Evolutionary conservation across 2,888 invertebrate genomes (phyloP).

Genomic region (Caenorhabditis uteleia): DNA sequence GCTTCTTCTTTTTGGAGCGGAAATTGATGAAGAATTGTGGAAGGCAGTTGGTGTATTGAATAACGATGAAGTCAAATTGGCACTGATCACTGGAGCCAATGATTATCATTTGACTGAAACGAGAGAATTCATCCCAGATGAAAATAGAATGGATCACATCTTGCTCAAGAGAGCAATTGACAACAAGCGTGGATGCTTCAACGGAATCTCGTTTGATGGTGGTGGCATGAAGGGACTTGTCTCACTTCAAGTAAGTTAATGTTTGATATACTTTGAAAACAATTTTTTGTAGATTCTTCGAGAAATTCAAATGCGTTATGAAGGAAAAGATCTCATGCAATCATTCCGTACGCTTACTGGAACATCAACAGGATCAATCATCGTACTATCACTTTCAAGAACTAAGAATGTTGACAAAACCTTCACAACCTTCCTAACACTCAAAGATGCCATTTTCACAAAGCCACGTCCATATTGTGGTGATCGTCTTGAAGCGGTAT

Average conservation of each 20-base stretch:
- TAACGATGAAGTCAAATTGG: neutral
- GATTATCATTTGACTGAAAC: neutral
- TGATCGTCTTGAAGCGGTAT: constrained; percentile 71
- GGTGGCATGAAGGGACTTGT: constrained; percentile 63
- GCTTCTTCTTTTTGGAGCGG: constrained; percentile 5
- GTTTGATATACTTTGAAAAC: neutral
- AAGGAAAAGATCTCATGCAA: constrained; percentile 76
- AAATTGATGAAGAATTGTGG: constrained; percentile 13
- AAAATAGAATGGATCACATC: neutral
- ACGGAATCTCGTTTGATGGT: constrained; percentile 49
- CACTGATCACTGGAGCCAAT: neutral
- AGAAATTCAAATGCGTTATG: constrained; percentile 42
- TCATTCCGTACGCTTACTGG: constrained; percentile 96
- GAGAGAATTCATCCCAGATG: neutral
- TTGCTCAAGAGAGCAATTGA: neutral
- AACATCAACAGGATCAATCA: constrained; percentile 85
- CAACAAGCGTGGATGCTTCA: neutral
- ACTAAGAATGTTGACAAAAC: constrained; percentile 77
- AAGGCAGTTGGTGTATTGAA: too few species aligned
- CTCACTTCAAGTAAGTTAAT: constrained; percentile 44
- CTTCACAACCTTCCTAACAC: constrained; percentile 87
- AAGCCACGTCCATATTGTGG: constrained; percentile 83
- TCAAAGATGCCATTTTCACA: constrained; percentile 75
- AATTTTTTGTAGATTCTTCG: constrained; percentile 51
- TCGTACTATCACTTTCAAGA: constrained; percentile 83